These are phyloP conservation scores for Dichetophora obliterata DNA, from an alignment of 2,888 invertebrate species.

Conservation along the genomic window DNA sequence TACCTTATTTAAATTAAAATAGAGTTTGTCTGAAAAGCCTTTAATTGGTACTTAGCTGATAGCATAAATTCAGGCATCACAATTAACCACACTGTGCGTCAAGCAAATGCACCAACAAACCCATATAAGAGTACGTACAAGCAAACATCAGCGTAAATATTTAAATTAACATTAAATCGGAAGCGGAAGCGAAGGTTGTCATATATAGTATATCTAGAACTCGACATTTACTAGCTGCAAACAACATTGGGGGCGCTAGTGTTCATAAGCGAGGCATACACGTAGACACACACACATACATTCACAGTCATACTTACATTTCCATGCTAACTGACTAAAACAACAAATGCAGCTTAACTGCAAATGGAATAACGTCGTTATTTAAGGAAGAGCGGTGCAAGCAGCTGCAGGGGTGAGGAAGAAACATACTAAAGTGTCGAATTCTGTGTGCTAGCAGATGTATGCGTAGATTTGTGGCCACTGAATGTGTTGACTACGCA, in stretches of 20 bases:
- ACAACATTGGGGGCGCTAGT: background rate
- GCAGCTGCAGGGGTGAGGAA: background rate
- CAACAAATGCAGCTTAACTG: background rate
- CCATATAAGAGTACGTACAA: background rate
- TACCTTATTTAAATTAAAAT: background rate
- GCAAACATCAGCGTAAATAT: conserved; percentile 9
- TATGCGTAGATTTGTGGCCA: conserved; percentile 27
- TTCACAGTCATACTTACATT: background rate
- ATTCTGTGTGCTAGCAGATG: conserved; percentile 5
- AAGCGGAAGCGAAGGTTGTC: conserved; percentile 2
- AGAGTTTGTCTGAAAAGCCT: background rate
- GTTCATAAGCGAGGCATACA: background rate
- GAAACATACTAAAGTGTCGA: conserved; percentile 5
- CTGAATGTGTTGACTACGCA: background rate
- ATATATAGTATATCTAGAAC: conserved; percentile 1
- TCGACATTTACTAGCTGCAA: conserved; percentile 9
- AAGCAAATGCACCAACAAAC: background rate
- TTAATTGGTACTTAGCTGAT: conserved; percentile 8
- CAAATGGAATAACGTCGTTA: too few relatives aligned
- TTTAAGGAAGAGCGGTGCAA: background rate
- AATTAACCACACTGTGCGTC: background rate
- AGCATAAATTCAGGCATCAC: background rate
- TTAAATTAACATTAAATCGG: conserved; percentile 31
- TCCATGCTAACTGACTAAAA: background rate
- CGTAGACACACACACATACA: background rate